A percentile compares a stretch with the other conserved stretches of the same genome.
Conservation (phyloP, 2,797 vertebrate genomes). For the Semaprochilodus insignis region DNA sequence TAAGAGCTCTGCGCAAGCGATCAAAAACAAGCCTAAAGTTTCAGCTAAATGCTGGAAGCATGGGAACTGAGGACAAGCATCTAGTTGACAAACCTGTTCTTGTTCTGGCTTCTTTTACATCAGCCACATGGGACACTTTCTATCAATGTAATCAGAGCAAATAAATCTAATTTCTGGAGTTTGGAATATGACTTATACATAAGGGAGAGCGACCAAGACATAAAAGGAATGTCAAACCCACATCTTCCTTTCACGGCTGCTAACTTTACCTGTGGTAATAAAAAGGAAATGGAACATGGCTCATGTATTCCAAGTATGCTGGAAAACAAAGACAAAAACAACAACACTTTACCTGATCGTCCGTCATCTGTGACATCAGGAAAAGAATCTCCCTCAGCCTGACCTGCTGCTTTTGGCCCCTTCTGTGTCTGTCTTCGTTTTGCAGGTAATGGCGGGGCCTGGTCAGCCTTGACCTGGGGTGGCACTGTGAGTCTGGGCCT, state of each 20-base stretch:
- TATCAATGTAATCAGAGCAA: neutral
- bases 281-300: neutral
- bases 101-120: neutral
- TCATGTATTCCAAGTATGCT: neutral
- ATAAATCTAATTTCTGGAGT: neutral
- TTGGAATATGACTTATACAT: neutral
- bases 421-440: constrained; percentile 66
- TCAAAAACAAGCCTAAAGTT: neutral
- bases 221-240: neutral
- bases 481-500: constrained; percentile 60
- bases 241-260: neutral
- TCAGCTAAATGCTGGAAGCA: neutral
- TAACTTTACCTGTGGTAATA: neutral
- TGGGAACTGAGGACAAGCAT: neutral
- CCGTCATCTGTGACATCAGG: constrained; percentile 51
- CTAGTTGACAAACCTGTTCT: neutral
- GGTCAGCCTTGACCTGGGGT: constrained; percentile 1
- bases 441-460: constrained; percentile 73
- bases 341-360: constrained; percentile 73
- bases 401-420: neutral
- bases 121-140: neutral
- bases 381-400: constrained; percentile 37
- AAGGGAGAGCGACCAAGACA: neutral
- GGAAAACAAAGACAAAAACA: neutral
- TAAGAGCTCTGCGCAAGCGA: neutral